Evolutionary conservation across 2,888 invertebrate genomes (phyloP).

Genomic region (Tanaodytes sp.): DNA sequence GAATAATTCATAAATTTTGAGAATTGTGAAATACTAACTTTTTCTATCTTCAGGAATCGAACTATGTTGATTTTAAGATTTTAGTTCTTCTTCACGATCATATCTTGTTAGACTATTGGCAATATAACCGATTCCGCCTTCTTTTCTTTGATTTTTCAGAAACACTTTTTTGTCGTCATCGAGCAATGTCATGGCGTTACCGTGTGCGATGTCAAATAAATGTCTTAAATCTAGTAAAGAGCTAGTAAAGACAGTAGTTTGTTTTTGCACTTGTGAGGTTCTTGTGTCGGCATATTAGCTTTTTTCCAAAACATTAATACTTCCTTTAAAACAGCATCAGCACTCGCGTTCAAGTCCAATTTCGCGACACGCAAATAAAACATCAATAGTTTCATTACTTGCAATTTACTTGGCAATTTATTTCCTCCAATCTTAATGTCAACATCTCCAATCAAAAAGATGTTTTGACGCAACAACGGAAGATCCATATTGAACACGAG

Average conservation of each 20-base stretch:
- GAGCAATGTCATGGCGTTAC: slow-evolving; percentile 38
- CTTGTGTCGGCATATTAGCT: slow-evolving; percentile 5
- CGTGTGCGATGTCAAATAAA: slow-evolving; percentile 36
- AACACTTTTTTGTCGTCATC: slow-evolving; percentile 17
- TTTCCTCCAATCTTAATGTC: slow-evolving; percentile 19
- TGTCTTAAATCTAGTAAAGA: neutral
- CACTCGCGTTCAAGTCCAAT: neutral
- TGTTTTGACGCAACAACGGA: slow-evolving; percentile 11
- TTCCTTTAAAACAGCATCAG: neutral
- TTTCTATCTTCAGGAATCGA: slow-evolving; percentile 4
- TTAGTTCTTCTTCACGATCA: slow-evolving; percentile 16
- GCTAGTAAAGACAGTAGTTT: neutral
- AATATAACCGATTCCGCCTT: slow-evolving; percentile 13
- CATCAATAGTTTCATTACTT: neutral
- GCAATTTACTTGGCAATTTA: slow-evolving; percentile 12
- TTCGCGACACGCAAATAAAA: neutral
- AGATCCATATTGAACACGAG: slow-evolving; percentile 14
- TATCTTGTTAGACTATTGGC: slow-evolving; percentile 11
- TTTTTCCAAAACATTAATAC: slow-evolving; percentile 6
- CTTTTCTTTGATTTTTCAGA: slow-evolving; percentile 22
- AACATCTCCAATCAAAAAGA: slow-evolving; percentile 20
- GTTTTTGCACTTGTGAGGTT: neutral
- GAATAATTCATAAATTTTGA: neutral
- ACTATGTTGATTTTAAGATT: slow-evolving; percentile 7
- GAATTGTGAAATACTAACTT: slow-evolving; percentile 6